phyloP scores from a whole-genome alignment of 2,113 vertebrate genomes.

The Accipiter virgatus region DNA sequence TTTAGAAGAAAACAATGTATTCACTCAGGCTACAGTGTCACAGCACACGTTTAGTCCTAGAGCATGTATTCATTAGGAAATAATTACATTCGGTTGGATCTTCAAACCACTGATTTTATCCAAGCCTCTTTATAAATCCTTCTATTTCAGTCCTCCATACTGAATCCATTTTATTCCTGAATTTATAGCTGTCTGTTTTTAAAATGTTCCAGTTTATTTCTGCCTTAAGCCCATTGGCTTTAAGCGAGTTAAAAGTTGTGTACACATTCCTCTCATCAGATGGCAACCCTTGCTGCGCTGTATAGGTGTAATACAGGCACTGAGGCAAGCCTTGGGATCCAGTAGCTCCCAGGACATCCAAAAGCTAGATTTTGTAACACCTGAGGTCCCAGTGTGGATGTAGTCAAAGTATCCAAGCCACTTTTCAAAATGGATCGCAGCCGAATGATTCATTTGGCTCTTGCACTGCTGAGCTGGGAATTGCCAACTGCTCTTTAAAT shows the following conservation, averaged over 20 bases:
- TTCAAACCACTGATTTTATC: not conserved
- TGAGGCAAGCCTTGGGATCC: not conserved
- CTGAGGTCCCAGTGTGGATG: not conserved
- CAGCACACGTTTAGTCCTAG: not conserved
- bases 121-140: not conserved
- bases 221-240: not conserved
- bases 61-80: not conserved
- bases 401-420: not conserved
- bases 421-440: not conserved
- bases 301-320: not conserved
- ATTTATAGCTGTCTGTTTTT: not conserved
- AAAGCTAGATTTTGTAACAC: not conserved
- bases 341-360: not conserved
- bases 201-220: not conserved
- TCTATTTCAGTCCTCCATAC: not conserved
- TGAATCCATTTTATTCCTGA: not conserved
- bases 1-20: not conserved
- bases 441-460: not conserved
- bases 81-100: not conserved
- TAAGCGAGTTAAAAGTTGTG: not conserved
- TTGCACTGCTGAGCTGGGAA: not conserved
- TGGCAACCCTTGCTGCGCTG: not conserved
- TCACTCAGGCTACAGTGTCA: not conserved
- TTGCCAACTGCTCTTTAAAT: not conserved
- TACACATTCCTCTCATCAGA: not conserved